Base-by-base conservation (phyloP, 2,113 vertebrate genomes). In the Anoplopoma fimbria region DNA sequence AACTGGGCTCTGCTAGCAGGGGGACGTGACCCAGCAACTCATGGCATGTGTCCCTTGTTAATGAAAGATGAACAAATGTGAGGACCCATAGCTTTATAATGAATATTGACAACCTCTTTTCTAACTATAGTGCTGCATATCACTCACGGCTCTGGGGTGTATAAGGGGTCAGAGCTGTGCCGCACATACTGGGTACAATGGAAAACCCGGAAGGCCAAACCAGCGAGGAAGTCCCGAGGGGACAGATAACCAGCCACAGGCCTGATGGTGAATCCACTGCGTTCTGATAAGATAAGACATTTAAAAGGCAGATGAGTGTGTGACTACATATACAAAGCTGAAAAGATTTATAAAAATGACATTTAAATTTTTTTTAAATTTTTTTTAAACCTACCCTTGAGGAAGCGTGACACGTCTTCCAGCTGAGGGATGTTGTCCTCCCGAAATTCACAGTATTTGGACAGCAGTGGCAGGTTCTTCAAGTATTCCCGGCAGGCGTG, bases 61-160 rank as follows among this genome's bases (percentile, higher is more conserved):
- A 84, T 45, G 21, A 68, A 13, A 72, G 29, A 36, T 12, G 49
- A 29, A 6, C 55, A 9, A 77, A 60, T 55, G 57, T 77, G 69
- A 77, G 58, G 8, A 13, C 4, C 17, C 42, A 2, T 4, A 58
- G 17, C 1, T 40, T 29, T 53, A 4, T 5, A n/a, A 13, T 63
- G 33, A 71, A 71, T 27, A 27, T 31, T 58, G 17, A 25, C 3
- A 19, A 27, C 14, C 31, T 15, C 9, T 64, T 63, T 27, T 81
- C 23, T 34, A 9, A 31, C 10, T 33, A n/a, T 13, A 47, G 12
- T 13, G 4, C 10, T 45, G 33, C 38, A 9, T 29, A 15, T 60
- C 83, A 97, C 98, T 99, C 88, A 99, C 98, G 98, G 98, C 88
- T 99, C 98, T 47, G 98, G 98, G n/a, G 98, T 99, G 40, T 99